A percentile compares a stretch with the other conserved stretches of the same genome.
Evolutionary conservation across 2,888 invertebrate species (phyloP).

Genomic region (Alentia gelatinosa): DNA sequence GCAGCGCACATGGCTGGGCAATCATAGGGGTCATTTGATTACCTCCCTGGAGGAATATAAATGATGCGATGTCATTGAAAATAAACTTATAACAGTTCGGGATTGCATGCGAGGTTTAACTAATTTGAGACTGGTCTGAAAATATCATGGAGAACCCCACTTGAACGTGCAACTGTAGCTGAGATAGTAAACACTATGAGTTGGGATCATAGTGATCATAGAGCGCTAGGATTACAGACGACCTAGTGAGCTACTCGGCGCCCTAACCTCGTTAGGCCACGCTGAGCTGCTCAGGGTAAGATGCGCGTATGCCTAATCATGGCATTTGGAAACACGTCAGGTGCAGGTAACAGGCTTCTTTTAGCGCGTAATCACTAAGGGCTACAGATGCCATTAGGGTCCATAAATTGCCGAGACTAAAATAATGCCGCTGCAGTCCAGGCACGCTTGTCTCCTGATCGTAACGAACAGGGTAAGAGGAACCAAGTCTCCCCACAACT

Average conservation of each 20-base stretch:
- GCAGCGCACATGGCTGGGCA: no score
- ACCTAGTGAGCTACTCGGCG: not conserved
- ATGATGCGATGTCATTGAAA: no score
- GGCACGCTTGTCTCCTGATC: not conserved
- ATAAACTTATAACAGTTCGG: no score
- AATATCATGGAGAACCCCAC: no score
- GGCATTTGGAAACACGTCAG: not conserved
- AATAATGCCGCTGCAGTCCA: not conserved
- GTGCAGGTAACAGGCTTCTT: not conserved
- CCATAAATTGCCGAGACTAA: not conserved
- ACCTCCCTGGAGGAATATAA: no score
- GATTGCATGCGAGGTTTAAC: no score
- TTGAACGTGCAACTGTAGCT: no score
- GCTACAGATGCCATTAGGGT: not conserved
- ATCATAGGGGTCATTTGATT: no score
- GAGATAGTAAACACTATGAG: no score
- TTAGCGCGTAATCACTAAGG: not conserved
- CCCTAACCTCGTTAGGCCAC: not conserved
- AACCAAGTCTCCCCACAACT: no score
- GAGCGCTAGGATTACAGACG: not conserved
- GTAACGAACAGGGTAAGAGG: not conserved
- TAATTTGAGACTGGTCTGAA: no score
- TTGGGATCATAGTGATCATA: no score
- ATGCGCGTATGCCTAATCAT: not conserved
- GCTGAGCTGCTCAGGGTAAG: not conserved